Base-by-base conservation (phyloP, 2,113 vertebrate species). In the Prunella fulvescens region DNA sequence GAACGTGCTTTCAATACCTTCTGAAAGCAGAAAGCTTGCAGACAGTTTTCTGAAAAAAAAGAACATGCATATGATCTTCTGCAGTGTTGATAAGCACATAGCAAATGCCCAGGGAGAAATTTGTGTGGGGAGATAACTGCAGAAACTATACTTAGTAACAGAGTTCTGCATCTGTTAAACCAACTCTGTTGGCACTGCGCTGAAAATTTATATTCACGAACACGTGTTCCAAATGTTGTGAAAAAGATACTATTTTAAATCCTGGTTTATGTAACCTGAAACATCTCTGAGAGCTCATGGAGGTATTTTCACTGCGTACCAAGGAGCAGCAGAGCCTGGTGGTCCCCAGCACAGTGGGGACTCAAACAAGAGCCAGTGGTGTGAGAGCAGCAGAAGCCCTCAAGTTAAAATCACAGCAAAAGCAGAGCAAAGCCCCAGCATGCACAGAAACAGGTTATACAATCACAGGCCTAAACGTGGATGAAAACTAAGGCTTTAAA, bases 91-190 rank as follows among this genome's bases (percentile, higher is more conserved):
- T 96, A 96, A 96, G 88, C 82, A 83, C 73, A 92, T 23, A 81
- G 76, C 95, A 92, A 97, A 86, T 84, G 86, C 88, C 93, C 86
- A 72, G 86, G 56, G 57, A 96, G 92, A 97, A 96, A 88, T 78
- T 90, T 88, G 88, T 81, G 94, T 88, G 92, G 94, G 86, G 95
- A 96, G 95, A 91, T 95, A 97, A 94, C 76, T 93, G 82, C 93
- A 96, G 82, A 90, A 86, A 69, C 94, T 95, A 96, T 96, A 94
- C 95, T 96, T 95, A 96, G 96, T 66, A 92, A 92, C 64, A 64
- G 76, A 92, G 88, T 86, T 95, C 92, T 93, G 95, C 95, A 96
- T 96, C 93, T 96, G 93, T 92, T 95, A 81, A 93, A 91, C 80
- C 29, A 93, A 90, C 82, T 96, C 95, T 71, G 82, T 82, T 88